phyloP scores from a whole-genome alignment of 2,888 invertebrate species.

The Busseola fusca region DNA sequence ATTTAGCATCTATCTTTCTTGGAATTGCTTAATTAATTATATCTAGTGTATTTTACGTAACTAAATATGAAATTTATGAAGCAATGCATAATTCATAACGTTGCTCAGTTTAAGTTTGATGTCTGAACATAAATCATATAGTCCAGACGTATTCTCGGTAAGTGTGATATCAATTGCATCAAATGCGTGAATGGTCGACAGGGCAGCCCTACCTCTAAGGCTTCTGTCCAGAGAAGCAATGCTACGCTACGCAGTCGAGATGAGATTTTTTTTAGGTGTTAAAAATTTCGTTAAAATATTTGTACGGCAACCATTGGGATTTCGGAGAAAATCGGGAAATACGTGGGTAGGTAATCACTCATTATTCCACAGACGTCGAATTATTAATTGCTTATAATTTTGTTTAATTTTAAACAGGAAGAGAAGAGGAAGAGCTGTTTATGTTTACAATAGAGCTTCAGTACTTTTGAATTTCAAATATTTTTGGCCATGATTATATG shows the following conservation, averaged over 20 bases:
- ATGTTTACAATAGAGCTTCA: background rate
- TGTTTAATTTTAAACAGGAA: background rate
- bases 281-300: too few relatives aligned
- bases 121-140: constrained; percentile 49
- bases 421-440: background rate
- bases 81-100: constrained; percentile 4
- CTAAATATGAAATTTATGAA: constrained; percentile 2
- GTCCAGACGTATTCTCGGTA: constrained; percentile 51
- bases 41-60: constrained; percentile 7
- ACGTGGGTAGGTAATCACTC: background rate
- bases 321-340: background rate
- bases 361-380: too few relatives aligned
- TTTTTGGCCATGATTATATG: background rate
- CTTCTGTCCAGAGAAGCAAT: constrained; percentile 28
- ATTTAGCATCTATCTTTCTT: constrained; percentile 1
- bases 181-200: constrained; percentile 52
- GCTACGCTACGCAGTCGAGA: constrained; percentile 30
- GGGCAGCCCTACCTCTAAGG: constrained; percentile 62
- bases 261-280: too few relatives aligned
- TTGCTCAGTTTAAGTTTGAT: constrained; percentile 17
- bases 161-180: constrained; percentile 61
- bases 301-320: too few relatives aligned
- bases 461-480: too few relatives aligned
- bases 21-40: constrained; percentile 9
- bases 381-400: background rate